Evolutionary conservation across 2,113 vertebrate species (phyloP), one percentile per base, ranked within the genome.

Genomic region (Corydoras sp.): DNA sequence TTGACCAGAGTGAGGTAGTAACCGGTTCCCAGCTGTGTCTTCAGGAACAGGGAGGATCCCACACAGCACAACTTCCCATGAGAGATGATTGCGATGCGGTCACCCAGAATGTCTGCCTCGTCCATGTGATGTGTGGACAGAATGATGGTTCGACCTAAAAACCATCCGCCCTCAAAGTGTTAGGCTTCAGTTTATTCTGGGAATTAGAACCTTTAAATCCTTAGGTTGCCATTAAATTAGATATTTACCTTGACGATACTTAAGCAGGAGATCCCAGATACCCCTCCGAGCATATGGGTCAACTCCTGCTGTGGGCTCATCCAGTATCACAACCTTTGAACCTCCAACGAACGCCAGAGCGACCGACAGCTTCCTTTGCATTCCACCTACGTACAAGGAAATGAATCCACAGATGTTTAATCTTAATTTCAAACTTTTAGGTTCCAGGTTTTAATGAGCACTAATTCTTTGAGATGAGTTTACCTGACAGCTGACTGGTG

Each of bases 71-170:
- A 89, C 83, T 94, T 97, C 69, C 97, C 97, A 1, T 99, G 94
- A 73, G 97, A 98, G 81, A 99, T 98, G 14, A 99, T 98, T 76
- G 97, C 96, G 31, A 99, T 97, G 13, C 97, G 88, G 77, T 99
- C 97, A 2, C 96, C 97, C 2, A 99, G 81, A 82, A 98, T 94
- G 81, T 99, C 97, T 0, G 97, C 97, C 73, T 99, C 97, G 24
- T 99, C 97, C 97, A 99, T 99, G 85, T 99, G 97, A 73, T 98
- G 97, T 0, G 97, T 98, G 73, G 96, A 99, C 6, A 99, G 91
- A 80, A 99, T 95, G 79, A 99, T 98, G 49, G 97, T 99, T 58
- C 94, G 93, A 43, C 93, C 97, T 99, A 80, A 50, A n/a, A 5
- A 15, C 4, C 35, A 43, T 43, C 35, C n/a, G 54, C 12, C 51